phyloP scores from a whole-genome alignment of 2,797 vertebrate species.

The Amblyraja radiata region DNA sequence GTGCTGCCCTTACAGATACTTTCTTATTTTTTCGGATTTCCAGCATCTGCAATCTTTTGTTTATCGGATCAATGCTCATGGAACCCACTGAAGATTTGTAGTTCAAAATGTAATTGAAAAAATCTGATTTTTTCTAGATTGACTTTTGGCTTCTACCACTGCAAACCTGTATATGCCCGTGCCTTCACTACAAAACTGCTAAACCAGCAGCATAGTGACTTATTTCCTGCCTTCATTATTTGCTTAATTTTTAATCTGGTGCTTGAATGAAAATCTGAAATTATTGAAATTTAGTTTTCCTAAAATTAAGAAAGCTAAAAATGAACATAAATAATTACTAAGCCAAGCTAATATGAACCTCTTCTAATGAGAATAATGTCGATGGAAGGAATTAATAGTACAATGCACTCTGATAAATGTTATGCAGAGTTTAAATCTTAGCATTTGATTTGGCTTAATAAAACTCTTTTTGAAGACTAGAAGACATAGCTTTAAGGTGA shows the following conservation, averaged over 20 bases:
- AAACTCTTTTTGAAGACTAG: background rate
- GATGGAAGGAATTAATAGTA: background rate
- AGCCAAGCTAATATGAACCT: background rate
- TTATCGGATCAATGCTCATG: background rate
- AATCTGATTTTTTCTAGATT: background rate
- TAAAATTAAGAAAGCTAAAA: background rate
- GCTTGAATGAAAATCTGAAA: background rate
- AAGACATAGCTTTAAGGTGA: no score
- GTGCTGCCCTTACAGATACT: no score
- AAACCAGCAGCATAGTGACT: background rate
- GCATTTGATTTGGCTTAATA: background rate
- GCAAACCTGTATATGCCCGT: background rate
- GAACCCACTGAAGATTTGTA: background rate
- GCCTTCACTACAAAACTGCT: background rate
- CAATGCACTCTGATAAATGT: background rate
- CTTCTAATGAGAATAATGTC: background rate
- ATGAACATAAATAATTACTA: background rate
- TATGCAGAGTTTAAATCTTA: background rate
- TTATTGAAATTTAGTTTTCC: background rate
- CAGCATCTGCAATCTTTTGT: no score
- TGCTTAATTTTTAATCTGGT: background rate
- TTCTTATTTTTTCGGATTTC: no score
- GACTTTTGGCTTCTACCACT: background rate
- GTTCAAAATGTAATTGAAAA: background rate
- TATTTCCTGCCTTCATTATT: background rate